Percentiles rank a stretch among this genome's conserved stretches.
Conservation (phyloP, 2,113 vertebrate genomes). For the Ptychochromis oligacanthus region DNA sequence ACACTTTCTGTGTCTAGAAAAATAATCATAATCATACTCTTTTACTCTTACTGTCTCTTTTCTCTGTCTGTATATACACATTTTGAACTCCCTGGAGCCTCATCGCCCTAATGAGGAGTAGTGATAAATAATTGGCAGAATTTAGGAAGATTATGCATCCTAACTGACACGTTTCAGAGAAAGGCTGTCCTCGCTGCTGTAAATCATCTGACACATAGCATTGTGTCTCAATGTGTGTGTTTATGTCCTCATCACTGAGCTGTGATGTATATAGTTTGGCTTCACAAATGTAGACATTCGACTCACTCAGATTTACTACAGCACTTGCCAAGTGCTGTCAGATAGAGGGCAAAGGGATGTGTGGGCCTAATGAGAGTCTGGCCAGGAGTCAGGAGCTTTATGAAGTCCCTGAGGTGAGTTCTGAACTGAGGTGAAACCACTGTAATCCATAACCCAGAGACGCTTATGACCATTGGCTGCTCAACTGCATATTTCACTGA, state of each 20-base stretch:
- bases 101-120: slow-evolving; percentile 44
- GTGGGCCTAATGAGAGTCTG: slow-evolving; percentile 66
- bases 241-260: slow-evolving; percentile 35
- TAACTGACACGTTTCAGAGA: slow-evolving; percentile 62
- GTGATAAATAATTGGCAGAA: slow-evolving; percentile 61
- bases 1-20: slow-evolving; percentile 24
- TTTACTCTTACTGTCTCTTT: slow-evolving; percentile 18
- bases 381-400: slow-evolving; percentile 62
- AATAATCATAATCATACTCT: slow-evolving; percentile 29
- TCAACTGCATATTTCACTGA: slow-evolving; percentile 36
- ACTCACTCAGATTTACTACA: slow-evolving; percentile 23
- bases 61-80: slow-evolving; percentile 1
- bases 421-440: slow-evolving; percentile 55
- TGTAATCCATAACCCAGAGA: slow-evolving; percentile 68
- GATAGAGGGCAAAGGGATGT: slow-evolving; percentile 54
- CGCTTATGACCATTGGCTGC: slow-evolving; percentile 51
- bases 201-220: slow-evolving; percentile 50
- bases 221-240: slow-evolving; percentile 27
- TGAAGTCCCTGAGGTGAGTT: slow-evolving; percentile 66
- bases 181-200: slow-evolving; percentile 56
- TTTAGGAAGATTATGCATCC: slow-evolving; percentile 49
- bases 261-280: slow-evolving; percentile 26
- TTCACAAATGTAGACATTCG: slow-evolving; percentile 31
- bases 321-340: slow-evolving; percentile 59
- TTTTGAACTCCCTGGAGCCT: slow-evolving; percentile 38